Evolutionary conservation across 2,113 vertebrate species (phyloP).

Genomic region (Mustela nigripes): DNA sequence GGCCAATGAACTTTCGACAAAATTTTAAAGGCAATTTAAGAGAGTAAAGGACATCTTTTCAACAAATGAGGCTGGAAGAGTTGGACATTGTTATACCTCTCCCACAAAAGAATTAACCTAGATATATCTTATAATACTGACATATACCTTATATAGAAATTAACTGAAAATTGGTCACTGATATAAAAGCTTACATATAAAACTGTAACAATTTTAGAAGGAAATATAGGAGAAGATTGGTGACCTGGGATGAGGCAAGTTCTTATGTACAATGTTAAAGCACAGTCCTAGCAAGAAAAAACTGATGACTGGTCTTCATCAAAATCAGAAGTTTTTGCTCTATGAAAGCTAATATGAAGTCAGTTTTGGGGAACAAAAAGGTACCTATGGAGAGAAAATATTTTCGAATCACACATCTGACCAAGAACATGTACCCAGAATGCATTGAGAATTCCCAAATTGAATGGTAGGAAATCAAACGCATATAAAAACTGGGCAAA

Average conservation of each 20-base stretch:
- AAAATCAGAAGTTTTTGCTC: constrained; percentile 19
- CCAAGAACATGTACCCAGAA: neutral
- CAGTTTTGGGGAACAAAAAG: neutral
- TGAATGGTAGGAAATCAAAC: neutral
- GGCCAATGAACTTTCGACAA: neutral
- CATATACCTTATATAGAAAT: neutral
- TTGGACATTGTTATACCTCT: neutral
- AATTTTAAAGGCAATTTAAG: constrained; percentile 16
- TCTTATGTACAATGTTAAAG: neutral
- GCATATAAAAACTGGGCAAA: constrained; percentile 4
- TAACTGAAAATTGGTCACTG: neutral
- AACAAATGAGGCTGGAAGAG: neutral
- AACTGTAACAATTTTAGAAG: neutral
- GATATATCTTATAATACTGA: neutral
- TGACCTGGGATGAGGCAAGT: neutral
- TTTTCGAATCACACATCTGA: neutral
- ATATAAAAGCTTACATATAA: neutral
- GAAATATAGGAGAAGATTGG: constrained; percentile 11
- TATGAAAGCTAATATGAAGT: neutral
- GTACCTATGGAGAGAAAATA: neutral
- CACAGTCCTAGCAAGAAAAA: neutral
- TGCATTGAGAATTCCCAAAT: neutral
- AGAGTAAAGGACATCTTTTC: neutral
- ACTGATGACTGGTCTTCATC: neutral
- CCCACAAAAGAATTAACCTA: neutral